Evolutionary conservation across 2,113 vertebrate species (phyloP), one percentile per base, ranked within the genome.

Genomic region (Mirounga angustirostris): DNA sequence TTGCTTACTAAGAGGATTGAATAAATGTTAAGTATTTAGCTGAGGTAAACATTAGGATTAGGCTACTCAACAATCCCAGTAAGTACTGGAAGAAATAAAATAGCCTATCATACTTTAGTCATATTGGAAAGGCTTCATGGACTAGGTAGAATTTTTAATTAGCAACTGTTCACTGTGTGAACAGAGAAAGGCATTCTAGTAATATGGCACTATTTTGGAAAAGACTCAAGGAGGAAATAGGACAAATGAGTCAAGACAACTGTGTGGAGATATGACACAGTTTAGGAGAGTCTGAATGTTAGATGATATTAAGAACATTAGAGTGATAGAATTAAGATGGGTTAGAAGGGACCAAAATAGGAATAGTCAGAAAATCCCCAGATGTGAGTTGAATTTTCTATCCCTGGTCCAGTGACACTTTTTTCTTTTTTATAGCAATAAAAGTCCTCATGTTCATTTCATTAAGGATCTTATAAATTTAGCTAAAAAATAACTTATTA

Each of bases 1-100:
- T 43, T 96, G 83, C 84, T 97, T 96, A 82, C 89, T 94, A 69
- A 89, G 92, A 94, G 4, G 65, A 92, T 56, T 93, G 40, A 43
- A 74, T 97, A 50, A 94, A 93, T 71, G 26, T 88, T 88, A 82
- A 79, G 30, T 84, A 76, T 33, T 96, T 93, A 94, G 65, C 76
- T 87, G 46, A 95, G 76, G 33, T 89, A 87, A 96, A 93, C 26
- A 63, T 63, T 80, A 85, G 46, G 18, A 88, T 52, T 61, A 91
- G 65, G 24, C 28, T 61, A 76, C 36, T 94, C 30, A 87, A 83
- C 97, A 94, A 79, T 91, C 26, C 82, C 19, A 73, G 28, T 30
- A 82, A 93, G 59, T 63, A 36, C 4, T 54, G 18, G 22, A 69
- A 82, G 21, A 93, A 56, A 46, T 67, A 71, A 93, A 96, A 86